These are phyloP conservation scores for Bagarius yarrelli DNA, from an alignment of 2,113 vertebrate genomes.

Conservation along the genomic window DNA sequence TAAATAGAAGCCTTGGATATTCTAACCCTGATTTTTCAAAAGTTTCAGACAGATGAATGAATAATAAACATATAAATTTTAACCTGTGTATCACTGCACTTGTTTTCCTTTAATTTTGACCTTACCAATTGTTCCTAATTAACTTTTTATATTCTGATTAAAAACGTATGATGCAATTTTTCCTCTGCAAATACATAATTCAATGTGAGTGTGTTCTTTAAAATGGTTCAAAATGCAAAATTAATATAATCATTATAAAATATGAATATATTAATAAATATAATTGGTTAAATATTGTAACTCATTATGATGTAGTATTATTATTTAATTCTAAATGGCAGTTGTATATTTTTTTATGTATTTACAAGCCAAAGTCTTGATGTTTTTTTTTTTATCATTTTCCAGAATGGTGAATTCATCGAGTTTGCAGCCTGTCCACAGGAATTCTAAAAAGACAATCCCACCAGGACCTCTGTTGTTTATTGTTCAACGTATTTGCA, in stretches of 20 bases:
- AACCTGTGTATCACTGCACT: neutral
- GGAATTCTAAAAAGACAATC: slow-evolving; percentile 46
- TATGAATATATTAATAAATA: too few relatives aligned
- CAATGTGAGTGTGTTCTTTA: neutral
- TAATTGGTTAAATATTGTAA: too few relatives aligned
- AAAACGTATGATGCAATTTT: neutral
- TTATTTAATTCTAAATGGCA: neutral
- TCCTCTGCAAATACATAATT: neutral
- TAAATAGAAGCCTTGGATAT: neutral
- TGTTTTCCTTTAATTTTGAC: neutral
- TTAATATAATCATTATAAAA: neutral
- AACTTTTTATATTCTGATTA: neutral
- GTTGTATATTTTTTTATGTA: neutral
- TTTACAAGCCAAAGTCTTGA: neutral
- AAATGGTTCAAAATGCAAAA: neutral
- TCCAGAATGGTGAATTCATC: slow-evolving; percentile 56
- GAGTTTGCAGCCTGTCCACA: slow-evolving; percentile 48
- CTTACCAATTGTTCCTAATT: neutral
- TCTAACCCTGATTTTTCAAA: neutral
- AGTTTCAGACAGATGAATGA: neutral
- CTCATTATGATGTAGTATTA: too few relatives aligned
- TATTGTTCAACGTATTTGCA: neutral
- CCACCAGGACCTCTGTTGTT: neutral
- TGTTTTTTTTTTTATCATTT: slow-evolving; percentile 37
- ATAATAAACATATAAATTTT: neutral